A percentile compares a stretch with the other conserved stretches of the same genome.
Evolutionary conservation across 2,113 vertebrate species (phyloP).

Genomic region (Microcebus murinus): DNA sequence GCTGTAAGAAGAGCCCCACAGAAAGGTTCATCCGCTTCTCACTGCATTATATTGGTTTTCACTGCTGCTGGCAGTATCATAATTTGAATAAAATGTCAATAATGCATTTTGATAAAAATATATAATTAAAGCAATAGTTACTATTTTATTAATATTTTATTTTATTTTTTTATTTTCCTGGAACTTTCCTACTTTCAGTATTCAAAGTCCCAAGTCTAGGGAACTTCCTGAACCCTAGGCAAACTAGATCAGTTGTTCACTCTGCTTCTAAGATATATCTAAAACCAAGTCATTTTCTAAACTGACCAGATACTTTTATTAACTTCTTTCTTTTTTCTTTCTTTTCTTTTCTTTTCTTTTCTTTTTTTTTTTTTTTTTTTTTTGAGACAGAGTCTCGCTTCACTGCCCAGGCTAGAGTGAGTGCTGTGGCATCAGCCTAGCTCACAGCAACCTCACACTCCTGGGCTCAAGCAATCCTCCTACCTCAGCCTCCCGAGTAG

Average conservation of each 20-base stretch:
- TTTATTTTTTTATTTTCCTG: neutral
- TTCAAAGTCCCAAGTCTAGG: neutral
- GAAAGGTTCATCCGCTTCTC: neutral
- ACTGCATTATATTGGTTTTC: accelerated
- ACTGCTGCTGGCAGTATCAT: accelerated
- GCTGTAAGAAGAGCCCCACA: accelerated
- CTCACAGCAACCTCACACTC: too few species aligned
- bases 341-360: too few species aligned
- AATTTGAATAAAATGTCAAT: neutral
- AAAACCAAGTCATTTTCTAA: neutral
- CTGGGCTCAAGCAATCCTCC: too few species aligned
- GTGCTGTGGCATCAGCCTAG: too few species aligned
- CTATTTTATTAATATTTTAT: too few species aligned
- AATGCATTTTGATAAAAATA: neutral
- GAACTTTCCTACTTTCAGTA: neutral
- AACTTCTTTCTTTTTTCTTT: too few species aligned
- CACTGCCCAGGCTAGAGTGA: too few species aligned
- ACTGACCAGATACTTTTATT: too few species aligned
- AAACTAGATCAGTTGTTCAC: neutral
- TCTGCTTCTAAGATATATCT: neutral
- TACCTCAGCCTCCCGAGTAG: too few species aligned
- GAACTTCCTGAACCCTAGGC: neutral
- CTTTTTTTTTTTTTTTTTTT: too few species aligned
- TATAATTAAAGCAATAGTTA: neutral
- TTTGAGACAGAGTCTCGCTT: too few species aligned